Base-by-base conservation (phyloP, 30 jellyfish, hydroid and myxozoan species). In the Chrysaora quinquecirrha region DNA sequence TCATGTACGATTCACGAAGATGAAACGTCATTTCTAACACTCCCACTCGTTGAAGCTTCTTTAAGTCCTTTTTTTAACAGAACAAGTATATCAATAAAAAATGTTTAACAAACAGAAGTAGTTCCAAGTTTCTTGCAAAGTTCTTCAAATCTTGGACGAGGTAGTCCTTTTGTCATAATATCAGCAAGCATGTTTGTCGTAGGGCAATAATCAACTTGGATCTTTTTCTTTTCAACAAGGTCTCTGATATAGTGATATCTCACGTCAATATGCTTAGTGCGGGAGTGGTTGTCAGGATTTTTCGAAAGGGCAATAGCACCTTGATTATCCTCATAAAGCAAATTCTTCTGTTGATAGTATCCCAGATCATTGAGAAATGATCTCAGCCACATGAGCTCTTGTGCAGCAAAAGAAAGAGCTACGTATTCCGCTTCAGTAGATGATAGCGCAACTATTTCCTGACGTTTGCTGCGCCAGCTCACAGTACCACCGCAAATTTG, bases 401-500 rank as follows among this genome's bases (percentile, higher is more conserved):
- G 88, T 25, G 30, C n/a, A n/a, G n/a, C n/a, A n/a, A n/a, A n/a
- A n/a, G n/a, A n/a, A n/a, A n/a, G n/a, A n/a, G 80, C 88, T 30
- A 76, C 34, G 34, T 76, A 54, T 34, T 33, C 80, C 19, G 82
- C 89, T 64, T 78, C 89, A 0, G 56, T 58, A 34, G 89, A 78
- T 28, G 82, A 78, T 34, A 78, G 69, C 18, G 82, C 81, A n/a
- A 78, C 82, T 0, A 38, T 38, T 43, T 34, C 48, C 61, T 78
- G 89, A 22, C 52, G 66, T 61, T 62, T 78, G 24, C 82, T 58
- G 56, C 54, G 68, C 89, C 81, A 78, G 58, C 71, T 58, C 89
- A 31, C n/a, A n/a, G n/a, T n/a, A n/a, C n/a, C n/a, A n/a, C n/a
- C n/a, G n/a, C 52, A 58, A 43, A 58, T 31, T 64, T 27, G 63